Conservation (phyloP, 2,113 vertebrate species). For the Turnix velox region DNA sequence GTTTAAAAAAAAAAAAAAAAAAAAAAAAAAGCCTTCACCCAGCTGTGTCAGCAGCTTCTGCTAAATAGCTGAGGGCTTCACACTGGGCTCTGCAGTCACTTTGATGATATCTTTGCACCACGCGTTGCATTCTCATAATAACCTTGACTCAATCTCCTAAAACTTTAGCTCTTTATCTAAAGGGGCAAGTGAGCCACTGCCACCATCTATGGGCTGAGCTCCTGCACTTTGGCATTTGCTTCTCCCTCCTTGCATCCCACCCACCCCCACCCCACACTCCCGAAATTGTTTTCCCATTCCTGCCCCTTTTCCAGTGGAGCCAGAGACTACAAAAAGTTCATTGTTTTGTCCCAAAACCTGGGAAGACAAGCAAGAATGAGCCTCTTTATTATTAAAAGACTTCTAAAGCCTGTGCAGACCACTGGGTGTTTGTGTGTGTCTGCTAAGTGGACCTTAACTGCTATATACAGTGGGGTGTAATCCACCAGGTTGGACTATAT, state of each 20-base stretch:
- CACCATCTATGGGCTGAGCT: neutral
- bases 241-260: neutral
- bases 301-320: slow-evolving; percentile 39
- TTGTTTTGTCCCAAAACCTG: slow-evolving; percentile 65
- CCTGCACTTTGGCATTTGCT: slow-evolving; percentile 48
- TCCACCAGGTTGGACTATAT: slow-evolving; percentile 27
- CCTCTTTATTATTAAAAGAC: slow-evolving; percentile 60
- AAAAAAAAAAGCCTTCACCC: neutral
- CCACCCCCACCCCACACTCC: neutral
- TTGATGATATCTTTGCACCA: slow-evolving; percentile 32
- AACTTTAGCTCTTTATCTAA: slow-evolving; percentile 51
- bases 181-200: neutral
- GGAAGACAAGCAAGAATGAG: slow-evolving; percentile 66
- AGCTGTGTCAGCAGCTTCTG: slow-evolving; percentile 55
- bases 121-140: neutral
- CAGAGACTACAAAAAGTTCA: slow-evolving; percentile 62
- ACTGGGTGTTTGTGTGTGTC: slow-evolving; percentile 44
- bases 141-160: slow-evolving; percentile 45
- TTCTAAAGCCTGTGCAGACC: slow-evolving; percentile 56
- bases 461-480: slow-evolving; percentile 38
- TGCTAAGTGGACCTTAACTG: slow-evolving; percentile 61
- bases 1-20: neutral
- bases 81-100: neutral
- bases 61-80: slow-evolving; percentile 27
- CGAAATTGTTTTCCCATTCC: slow-evolving; percentile 27